Evolutionary conservation across 2,113 vertebrate genomes (phyloP), one percentile per base, ranked within the genome.

Genomic region (Pituophis catenifer): DNA sequence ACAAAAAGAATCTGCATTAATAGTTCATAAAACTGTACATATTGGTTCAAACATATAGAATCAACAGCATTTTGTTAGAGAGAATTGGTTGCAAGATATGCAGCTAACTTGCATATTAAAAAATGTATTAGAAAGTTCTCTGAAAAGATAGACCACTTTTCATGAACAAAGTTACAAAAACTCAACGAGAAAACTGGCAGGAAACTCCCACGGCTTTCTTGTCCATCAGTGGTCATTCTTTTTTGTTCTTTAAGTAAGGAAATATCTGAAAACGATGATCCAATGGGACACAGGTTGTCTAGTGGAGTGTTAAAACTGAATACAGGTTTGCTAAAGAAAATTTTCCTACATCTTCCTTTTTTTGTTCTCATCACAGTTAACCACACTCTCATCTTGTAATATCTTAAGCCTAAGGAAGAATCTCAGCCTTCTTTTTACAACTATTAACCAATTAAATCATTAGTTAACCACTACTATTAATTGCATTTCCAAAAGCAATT

Each of bases 391-490:
- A 0, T 7, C n/a, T 0, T 81, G 7, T 24, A 6, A 8, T 92
- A 55, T 87, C 53, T 5, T 90, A 11, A 8, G 4, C 57, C 0
- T 58, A 55, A 89, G 93, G 53, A 54, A 90, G 8, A 15, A 2
- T 44, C 65, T 91, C n/a, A 86, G 6, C 10, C 88, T 93, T 94
- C 65, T 52, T 86, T 94, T 94, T 88, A 54, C 10, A 93, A 75
- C 26, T 52, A 57, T 89, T 94, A 93, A 91, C 53, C 11, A 62
- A 62, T 90, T 94, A 93, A 93, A 62, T 92, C 81, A 94, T 58
- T 85, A 93, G 26, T 9, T 48, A 94, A 91, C 88, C 29, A 48
- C 2, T 90, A 23, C 4, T 21, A 87, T 65, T 92, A 94, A 50
- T 95, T 90, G 0, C 17, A 15, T 88, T 93, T 94, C 62, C 89